Evolutionary conservation across 2,797 vertebrate species (phyloP).

Genomic region (Acomys russatus): DNA sequence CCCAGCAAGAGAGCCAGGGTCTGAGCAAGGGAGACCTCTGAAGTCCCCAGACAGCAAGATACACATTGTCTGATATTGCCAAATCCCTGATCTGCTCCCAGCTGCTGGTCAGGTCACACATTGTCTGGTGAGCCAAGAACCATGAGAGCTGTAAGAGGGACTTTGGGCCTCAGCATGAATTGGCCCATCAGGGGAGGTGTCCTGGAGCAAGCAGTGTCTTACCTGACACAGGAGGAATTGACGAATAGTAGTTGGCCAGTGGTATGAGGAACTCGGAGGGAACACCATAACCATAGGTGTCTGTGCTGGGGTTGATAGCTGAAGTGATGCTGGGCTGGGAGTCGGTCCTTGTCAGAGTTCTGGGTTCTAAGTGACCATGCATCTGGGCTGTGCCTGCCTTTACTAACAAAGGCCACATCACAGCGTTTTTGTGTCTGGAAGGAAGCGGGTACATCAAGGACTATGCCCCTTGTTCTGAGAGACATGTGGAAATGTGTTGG

Average conservation of each 20-base stretch:
- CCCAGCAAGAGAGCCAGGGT: neutral
- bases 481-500: neutral
- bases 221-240: neutral
- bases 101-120: neutral
- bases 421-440: neutral
- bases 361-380: neutral
- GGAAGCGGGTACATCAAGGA: neutral
- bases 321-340: neutral
- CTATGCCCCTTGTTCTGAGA: neutral
- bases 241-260: neutral
- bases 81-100: neutral
- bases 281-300: neutral
- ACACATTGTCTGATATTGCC: neutral
- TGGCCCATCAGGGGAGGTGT: neutral
- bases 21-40: neutral
- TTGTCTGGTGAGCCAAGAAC: neutral
- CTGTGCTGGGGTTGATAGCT: neutral
- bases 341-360: neutral
- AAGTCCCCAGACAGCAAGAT: neutral
- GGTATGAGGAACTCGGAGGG: neutral
- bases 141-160: neutral
- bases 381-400: neutral
- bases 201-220: constrained; percentile 11
- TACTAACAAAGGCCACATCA: neutral
- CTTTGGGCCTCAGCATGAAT: neutral